phyloP scores from a whole-genome alignment of 2,113 vertebrate species.

The Rhynchopsitta pachyrhyncha region DNA sequence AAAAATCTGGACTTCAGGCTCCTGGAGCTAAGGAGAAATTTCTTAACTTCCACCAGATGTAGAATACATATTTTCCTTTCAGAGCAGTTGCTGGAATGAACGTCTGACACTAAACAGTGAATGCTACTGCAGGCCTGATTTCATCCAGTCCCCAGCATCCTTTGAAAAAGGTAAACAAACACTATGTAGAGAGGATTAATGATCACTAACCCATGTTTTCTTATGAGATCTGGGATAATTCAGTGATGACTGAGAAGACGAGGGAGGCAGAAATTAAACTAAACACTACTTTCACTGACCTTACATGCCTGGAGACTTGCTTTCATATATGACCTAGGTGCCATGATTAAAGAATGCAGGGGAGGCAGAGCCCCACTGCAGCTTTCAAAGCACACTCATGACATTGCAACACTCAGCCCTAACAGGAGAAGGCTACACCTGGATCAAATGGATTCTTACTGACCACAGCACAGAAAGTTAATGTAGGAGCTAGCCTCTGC shows the following conservation, averaged over 20 bases:
- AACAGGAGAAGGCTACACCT: background rate
- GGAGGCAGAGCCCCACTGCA: background rate
- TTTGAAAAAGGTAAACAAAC: background rate
- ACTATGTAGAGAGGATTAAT: background rate
- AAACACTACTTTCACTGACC: background rate
- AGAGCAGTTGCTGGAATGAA: conserved; percentile 1
- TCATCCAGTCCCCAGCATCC: background rate
- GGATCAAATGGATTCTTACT: background rate
- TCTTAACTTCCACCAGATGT: conserved; percentile 45
- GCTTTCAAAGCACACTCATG: background rate
- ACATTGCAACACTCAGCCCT: background rate
- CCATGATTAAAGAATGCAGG: background rate
- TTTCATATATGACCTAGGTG: background rate
- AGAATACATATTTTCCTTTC: conserved; percentile 9
- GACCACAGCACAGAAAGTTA: background rate
- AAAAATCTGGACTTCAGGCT: background rate
- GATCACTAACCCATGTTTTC: background rate
- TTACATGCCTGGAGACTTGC: background rate
- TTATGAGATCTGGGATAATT: background rate
- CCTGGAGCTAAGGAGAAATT: background rate
- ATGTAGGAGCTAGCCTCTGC: background rate
- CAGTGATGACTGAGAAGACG: background rate
- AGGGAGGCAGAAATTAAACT: conserved; percentile 1
- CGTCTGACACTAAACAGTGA: background rate
- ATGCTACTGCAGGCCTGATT: background rate